These are phyloP conservation scores for Sebastolobus altivelis DNA, from an alignment of 2,797 vertebrate genomes.

Conservation along the genomic window DNA sequence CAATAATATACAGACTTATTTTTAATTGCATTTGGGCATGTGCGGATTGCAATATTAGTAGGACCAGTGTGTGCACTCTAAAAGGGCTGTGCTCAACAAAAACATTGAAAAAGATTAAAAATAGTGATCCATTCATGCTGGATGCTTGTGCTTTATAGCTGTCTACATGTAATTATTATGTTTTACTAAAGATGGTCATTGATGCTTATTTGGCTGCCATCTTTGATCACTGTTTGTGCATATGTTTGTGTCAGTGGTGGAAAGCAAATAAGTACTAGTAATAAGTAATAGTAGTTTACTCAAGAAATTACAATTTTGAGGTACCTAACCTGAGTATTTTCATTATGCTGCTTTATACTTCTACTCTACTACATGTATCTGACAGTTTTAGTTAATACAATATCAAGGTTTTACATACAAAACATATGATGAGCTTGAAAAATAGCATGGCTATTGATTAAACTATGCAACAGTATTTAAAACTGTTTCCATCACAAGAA, in stretches of 20 bases:
- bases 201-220: constrained; percentile 22
- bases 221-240: not conserved
- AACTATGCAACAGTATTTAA: not conserved
- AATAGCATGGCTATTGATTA: not conserved
- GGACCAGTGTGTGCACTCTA: not conserved
- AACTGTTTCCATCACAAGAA: not conserved
- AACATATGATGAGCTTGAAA: not conserved
- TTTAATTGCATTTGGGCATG: constrained; percentile 40
- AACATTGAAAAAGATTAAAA: not conserved
- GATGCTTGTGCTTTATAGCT: not conserved
- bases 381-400: not conserved
- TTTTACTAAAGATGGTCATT: not conserved
- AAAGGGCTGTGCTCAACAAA: constrained; percentile 17
- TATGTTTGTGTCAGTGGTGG: not conserved
- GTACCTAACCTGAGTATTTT: not conserved
- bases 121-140: constrained; percentile 13
- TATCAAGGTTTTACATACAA: not conserved
- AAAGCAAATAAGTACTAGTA: not conserved
- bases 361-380: too few species aligned
- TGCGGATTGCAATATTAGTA: constrained; percentile 7
- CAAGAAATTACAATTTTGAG: not conserved
- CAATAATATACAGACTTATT: constrained; percentile 24
- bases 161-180: constrained; percentile 12
- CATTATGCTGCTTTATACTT: not conserved
- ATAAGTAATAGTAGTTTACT: not conserved